These are phyloP conservation scores for Chloebia gouldiae DNA, from an alignment of 2,113 vertebrate genomes.

Conservation along the genomic window DNA sequence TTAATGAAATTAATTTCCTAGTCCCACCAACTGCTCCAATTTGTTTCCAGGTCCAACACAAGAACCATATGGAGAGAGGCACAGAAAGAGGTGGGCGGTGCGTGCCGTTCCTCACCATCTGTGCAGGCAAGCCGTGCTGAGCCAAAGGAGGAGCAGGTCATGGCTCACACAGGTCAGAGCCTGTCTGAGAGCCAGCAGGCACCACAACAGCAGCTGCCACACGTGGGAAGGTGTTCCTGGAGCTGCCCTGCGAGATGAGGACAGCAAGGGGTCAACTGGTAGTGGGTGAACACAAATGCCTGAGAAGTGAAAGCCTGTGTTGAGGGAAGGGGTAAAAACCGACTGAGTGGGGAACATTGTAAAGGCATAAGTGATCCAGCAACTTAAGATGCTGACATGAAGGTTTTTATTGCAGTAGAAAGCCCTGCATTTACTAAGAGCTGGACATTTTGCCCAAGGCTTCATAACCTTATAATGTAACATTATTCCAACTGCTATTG, in stretches of 20 bases:
- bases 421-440: not conserved
- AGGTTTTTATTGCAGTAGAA: not conserved
- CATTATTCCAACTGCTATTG: not conserved
- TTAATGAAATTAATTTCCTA: not conserved
- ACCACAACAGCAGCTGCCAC: not conserved
- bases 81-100: not conserved
- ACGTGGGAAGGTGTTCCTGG: not conserved
- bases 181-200: not conserved
- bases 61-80: slow-evolving; percentile 27
- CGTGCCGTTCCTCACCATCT: slow-evolving; percentile 32
- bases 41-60: not conserved
- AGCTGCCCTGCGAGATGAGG: accelerated
- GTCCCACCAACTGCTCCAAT: not conserved
- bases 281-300: not conserved
- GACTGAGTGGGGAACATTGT: not conserved
- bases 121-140: not conserved
- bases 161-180: not conserved
- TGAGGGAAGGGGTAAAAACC: not conserved
- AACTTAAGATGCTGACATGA: not conserved
- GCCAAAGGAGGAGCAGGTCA: not conserved
- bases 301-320: not conserved
- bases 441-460: not conserved
- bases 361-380: not conserved
- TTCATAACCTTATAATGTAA: not conserved
- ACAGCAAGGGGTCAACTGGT: not conserved